Conservation (phyloP, 2,797 vertebrate genomes). For the Leptatherina wallacei region DNA sequence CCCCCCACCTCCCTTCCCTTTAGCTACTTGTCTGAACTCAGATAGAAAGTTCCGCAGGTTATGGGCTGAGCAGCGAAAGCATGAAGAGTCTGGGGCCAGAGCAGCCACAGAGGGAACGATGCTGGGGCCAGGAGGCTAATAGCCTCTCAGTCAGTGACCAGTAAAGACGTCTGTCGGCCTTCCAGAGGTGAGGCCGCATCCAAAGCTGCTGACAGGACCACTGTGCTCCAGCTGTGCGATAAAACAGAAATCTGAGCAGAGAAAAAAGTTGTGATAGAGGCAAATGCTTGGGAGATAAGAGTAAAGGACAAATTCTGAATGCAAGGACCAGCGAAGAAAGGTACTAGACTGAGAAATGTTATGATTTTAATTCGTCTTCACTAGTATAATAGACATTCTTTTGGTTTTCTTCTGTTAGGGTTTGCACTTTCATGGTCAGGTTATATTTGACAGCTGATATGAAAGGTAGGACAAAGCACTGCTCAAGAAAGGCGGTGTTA, state of each 20-base stretch:
- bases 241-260: constrained; percentile 20
- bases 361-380: too few relatives aligned
- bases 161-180: constrained; percentile 57
- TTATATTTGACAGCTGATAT: too few relatives aligned
- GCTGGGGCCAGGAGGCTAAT: constrained; percentile 65
- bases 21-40: constrained; percentile 56
- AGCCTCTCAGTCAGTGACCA: constrained; percentile 61
- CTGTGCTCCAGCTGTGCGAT: not conserved
- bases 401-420: too few relatives aligned
- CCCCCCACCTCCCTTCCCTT: constrained; percentile 14
- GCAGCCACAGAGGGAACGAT: constrained; percentile 46
- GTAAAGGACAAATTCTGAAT: not conserved
- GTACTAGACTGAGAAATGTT: too few relatives aligned
- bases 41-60: constrained; percentile 59
- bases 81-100: constrained; percentile 44
- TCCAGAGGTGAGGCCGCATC: constrained; percentile 33
- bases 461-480: too few relatives aligned
- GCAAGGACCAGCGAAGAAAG: too few relatives aligned
- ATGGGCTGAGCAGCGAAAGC: constrained; percentile 42
- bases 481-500: too few relatives aligned
- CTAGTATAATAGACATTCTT: too few relatives aligned
- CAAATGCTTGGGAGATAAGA: not conserved
- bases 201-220: constrained; percentile 29
- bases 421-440: too few relatives aligned
- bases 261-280: not conserved